Evolutionary conservation across 2,113 vertebrate species (phyloP).

Genomic region (Entelurus aequoreus): DNA sequence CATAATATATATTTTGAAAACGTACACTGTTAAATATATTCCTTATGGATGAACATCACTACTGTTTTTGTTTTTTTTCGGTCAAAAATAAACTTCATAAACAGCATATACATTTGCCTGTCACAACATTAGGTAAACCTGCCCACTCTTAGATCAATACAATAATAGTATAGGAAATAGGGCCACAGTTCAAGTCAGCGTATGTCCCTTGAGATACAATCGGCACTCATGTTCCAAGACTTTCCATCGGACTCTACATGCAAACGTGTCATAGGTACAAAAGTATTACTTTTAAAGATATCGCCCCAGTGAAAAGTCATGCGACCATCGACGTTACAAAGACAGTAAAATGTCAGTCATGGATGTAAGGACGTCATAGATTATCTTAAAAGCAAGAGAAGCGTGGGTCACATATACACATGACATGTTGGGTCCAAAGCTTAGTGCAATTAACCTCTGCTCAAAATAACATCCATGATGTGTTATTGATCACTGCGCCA

Average conservation of each 20-base stretch:
- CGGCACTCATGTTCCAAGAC: background rate
- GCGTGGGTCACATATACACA: slow-evolving; percentile 1
- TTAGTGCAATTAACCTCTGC: slow-evolving; percentile 4
- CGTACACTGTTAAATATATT: no score
- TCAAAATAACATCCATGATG: slow-evolving; percentile 21
- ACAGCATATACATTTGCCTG: no score
- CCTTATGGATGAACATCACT: no score
- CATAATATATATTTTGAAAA: no score
- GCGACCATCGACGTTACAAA: background rate
- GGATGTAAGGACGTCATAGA: slow-evolving; percentile 1
- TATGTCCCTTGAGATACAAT: background rate
- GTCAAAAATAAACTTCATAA: no score
- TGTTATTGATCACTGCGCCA: slow-evolving; percentile 35
- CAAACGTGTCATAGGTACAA: background rate
- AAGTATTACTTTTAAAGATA: background rate
- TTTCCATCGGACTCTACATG: background rate
- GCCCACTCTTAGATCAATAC: no score
- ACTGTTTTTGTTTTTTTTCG: no score
- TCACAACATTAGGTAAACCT: no score
- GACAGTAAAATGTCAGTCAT: slow-evolving; percentile 5
- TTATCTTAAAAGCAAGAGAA: slow-evolving; percentile 2
- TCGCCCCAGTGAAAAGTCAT: background rate
- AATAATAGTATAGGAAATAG: background rate
- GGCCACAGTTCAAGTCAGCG: background rate
- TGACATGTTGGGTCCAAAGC: slow-evolving; percentile 13